A percentile compares a stretch with the other conserved stretches of the same genome.
Evolutionary conservation across 2,113 vertebrate species (phyloP).

Genomic region (Tachysurus fulvidraco): DNA sequence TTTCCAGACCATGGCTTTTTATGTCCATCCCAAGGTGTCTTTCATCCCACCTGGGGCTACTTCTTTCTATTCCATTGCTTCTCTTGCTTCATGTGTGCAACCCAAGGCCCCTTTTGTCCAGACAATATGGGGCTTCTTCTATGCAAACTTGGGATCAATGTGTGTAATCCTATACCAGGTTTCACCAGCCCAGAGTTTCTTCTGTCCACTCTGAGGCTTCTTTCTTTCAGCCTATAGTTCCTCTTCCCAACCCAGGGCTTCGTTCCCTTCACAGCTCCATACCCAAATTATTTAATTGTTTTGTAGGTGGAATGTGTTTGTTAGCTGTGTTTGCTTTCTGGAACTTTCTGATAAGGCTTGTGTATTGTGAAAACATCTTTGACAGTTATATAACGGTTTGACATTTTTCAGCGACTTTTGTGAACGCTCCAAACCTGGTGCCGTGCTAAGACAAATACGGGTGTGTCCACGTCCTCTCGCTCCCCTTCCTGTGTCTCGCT

Average conservation of each 20-base stretch:
- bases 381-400: neutral
- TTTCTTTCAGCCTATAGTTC: neutral
- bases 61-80: neutral
- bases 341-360: neutral
- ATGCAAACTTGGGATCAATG: neutral
- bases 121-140: too few relatives aligned
- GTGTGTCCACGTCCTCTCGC: constrained; percentile 50
- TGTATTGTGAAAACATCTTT: neutral
- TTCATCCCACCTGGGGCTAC: neutral
- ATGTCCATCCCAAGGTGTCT: neutral
- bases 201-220: too few relatives aligned
- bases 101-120: neutral
- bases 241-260: neutral
- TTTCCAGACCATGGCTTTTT: neutral
- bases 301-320: neutral
- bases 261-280: neutral
- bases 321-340: neutral
- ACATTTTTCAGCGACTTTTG: too few relatives aligned
- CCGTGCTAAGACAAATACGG: constrained; percentile 49
- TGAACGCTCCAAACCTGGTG: constrained; percentile 9
- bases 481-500: constrained; percentile 19
- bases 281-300: neutral
- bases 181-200: neutral
- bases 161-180: neutral
- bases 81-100: neutral